These are phyloP conservation scores for Leptoclinus maculatus DNA, from an alignment of 2,797 vertebrate species.

Conservation along the genomic window DNA sequence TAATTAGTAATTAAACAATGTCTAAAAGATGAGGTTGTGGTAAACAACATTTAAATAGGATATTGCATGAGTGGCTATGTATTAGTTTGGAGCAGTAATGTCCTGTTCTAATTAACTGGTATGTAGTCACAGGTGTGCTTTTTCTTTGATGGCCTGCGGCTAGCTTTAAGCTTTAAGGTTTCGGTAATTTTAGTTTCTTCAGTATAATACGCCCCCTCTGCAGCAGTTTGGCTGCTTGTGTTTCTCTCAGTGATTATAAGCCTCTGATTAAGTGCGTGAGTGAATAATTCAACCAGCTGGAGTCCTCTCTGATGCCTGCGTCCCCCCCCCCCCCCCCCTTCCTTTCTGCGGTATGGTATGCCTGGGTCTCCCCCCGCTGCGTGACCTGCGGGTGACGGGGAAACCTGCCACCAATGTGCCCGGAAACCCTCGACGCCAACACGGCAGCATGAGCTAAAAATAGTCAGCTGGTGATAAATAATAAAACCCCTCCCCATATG, in stretches of 20 bases:
- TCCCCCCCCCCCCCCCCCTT: neutral
- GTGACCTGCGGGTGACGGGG: constrained; percentile 75
- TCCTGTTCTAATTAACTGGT: neutral
- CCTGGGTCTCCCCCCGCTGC: constrained; percentile 60
- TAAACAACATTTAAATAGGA: neutral
- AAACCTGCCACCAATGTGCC: constrained; percentile 76
- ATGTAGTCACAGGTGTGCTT: neutral
- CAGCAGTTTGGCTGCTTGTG: constrained; percentile 36
- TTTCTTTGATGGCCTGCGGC: neutral
- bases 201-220: constrained; percentile 31
- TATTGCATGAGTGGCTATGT: too few relatives aligned
- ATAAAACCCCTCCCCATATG: constrained; percentile 71
- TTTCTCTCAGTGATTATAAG: constrained; percentile 59
- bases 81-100: constrained; percentile 1
- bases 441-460: constrained; percentile 72
- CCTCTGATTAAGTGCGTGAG: constrained; percentile 50
- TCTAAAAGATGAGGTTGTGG: neutral
- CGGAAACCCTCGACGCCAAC: constrained; percentile 75
- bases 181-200: neutral
- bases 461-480: constrained; percentile 76
- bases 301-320: constrained; percentile 42
- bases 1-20: neutral
- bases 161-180: too few relatives aligned
- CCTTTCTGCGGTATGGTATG: constrained; percentile 5
- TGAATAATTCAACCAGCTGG: constrained; percentile 59